phyloP scores from a whole-genome alignment of 2,113 vertebrate species.

The Fulmarus glacialis region DNA sequence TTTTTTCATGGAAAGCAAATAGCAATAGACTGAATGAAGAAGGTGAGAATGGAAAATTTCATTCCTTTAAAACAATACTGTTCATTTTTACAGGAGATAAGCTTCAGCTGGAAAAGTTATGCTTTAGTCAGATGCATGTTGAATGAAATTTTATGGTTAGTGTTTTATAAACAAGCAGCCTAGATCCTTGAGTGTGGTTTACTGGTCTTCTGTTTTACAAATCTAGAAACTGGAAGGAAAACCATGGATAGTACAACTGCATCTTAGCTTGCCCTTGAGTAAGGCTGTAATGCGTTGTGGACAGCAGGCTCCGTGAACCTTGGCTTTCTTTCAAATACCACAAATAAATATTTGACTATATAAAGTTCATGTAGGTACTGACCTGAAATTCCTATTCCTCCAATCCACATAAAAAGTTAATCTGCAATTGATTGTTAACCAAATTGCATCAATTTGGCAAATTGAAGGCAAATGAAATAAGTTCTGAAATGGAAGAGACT shows the following conservation, averaged over 20 bases:
- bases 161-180: not conserved
- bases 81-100: not conserved
- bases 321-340: not conserved
- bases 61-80: not conserved
- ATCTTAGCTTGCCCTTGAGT: not conserved
- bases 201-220: not conserved
- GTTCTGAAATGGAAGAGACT: not conserved
- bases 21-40: not conserved
- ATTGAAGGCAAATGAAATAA: not conserved
- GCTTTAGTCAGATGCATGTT: not conserved
- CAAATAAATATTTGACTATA: not conserved
- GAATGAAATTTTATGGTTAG: not conserved
- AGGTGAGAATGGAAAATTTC: not conserved
- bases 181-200: not conserved
- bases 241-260: not conserved
- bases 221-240: not conserved
- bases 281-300: not conserved
- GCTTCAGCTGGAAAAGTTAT: not conserved
- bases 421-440: not conserved
- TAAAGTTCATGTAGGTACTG: not conserved
- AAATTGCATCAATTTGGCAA: too few species aligned
- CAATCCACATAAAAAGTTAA: not conserved
- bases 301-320: not conserved
- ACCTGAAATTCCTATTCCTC: not conserved
- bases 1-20: not conserved